These are phyloP conservation scores for Carposina sasakii DNA, from an alignment of 1,140 invertebrate species.

Conservation along the genomic window DNA sequence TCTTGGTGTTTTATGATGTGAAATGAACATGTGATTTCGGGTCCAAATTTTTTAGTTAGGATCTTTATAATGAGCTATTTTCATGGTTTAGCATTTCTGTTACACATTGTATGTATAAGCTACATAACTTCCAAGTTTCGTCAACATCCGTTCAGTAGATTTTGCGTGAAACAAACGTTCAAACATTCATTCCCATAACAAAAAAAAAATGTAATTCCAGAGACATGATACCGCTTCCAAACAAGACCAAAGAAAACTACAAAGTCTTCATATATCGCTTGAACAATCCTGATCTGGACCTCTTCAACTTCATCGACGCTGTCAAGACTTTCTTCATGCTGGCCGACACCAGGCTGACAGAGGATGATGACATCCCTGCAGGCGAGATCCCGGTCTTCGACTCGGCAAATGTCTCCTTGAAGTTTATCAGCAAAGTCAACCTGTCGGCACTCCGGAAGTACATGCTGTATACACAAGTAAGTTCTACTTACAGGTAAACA, in stretches of 20 bases:
- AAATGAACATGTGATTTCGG: too few species aligned
- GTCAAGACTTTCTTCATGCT: conserved; percentile 81
- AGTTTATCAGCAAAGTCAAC: conserved; percentile 76
- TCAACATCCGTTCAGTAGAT: too few species aligned
- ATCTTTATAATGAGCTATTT: too few species aligned
- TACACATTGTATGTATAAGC: too few species aligned
- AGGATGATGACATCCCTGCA: conserved; percentile 68
- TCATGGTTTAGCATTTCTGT: too few species aligned
- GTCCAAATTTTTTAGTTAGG: too few species aligned
- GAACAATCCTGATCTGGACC: conserved; percentile 73
- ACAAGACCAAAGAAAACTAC: conserved; percentile 73
- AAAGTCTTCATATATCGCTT: conserved; percentile 77
- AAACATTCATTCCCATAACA: too few species aligned
- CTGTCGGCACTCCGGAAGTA: conserved; percentile 77
- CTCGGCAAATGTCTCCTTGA: conserved; percentile 75
- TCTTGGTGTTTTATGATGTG: too few species aligned
- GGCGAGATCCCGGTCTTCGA: conserved; percentile 83
- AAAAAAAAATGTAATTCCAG: too few species aligned
- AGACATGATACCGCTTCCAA: conserved; percentile 75
- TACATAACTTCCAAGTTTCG: too few species aligned
- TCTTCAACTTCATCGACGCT: conserved; percentile 78
- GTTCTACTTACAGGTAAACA: conserved; percentile 5
- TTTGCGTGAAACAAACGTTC: too few species aligned
- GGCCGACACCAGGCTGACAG: conserved; percentile 77
- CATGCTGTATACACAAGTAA: conserved; percentile 77